Evolutionary conservation across 37 sponge, comb jelly and placozoan species (phyloP), one percentile per base, ranked within the genome.

Genomic region (Spongilla lacustris): DNA sequence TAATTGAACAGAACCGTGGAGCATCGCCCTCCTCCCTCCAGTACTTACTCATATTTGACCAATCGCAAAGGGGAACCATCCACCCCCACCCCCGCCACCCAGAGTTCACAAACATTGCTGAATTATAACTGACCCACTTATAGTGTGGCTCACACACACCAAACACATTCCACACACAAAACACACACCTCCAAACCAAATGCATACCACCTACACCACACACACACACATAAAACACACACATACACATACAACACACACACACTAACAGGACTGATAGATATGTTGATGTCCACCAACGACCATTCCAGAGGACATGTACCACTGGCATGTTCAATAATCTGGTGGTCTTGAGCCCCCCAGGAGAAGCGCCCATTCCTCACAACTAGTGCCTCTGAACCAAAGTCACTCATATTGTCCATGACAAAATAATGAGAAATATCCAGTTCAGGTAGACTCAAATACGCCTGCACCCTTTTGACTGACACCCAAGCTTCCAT

Each of bases 401-500:
- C 71, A 76, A 30, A 23, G 25, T 78, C 1, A 58, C 68, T 38
- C 37, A 17, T 34, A 38, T 76, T 29, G 68, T 66, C 23, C 5
- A 70, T 4, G 22, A 32, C 14, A 37, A 92, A 97, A 84, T 95
- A 97, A 32, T 74, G 66, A 3, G 29, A 6, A 8, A 58, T 70
- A 83, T 88, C 85, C 11, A 91, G 66, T 35, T 96, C 96, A 26
- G 82, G 66, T 4, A 98, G 77, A 41, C 74, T 68, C 21, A 99
- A 79, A 76, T 97, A 99, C 0, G 26, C 66, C 49, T 97, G 90
- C 0, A 99, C 87, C 78, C 99, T 79, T 80, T 93, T 93, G 35
- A 92, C 58, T 6, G 99, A 99, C 32, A 99, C 96, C 96, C 97
- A 95, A 11, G 98, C 94, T 87, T 97, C 95, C 72, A 95, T 78